Evolutionary conservation across 2,113 vertebrate species (phyloP), one percentile per base, ranked within the genome.

Genomic region (Helogale parvula): DNA sequence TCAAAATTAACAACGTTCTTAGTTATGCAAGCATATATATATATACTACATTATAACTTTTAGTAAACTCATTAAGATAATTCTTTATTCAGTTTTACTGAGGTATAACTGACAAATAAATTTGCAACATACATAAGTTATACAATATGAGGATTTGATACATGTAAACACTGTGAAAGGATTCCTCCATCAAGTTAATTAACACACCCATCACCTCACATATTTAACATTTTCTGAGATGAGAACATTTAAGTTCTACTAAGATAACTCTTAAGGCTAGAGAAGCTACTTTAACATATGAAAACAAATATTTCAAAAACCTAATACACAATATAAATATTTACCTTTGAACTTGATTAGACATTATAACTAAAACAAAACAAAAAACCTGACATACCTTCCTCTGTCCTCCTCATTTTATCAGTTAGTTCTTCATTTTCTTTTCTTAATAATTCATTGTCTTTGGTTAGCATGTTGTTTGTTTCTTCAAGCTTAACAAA

Each of bases 381-480:
- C 12, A 35, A 90, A 19, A 94, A 74, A 87, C 5, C 9, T 7
- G 0, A 84, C 90, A 77, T 99, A 99, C 99, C 99, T 99, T 99
- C 99, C 19, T 99, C 99, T 94, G 99, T 98, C 96, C 97, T 98
- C 85, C 88, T 98, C 35, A 99, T 97, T 97, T 99, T 99, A 97
- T 99, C 99, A 83, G 79, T 99, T 77, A 99, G 96, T 15, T 99
- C 99, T 1, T 99, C 90, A 98, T 99, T 99, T 98, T 99, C 99
- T 98, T 99, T 99, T 97, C 99, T 99, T 98, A 99, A 98, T 98
- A 98, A 99, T 98, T 99, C 99, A 96, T 99, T 99, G 89, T 99
- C 99, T 99, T 99, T 99, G 99, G 99, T 99, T 98, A 99, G 99
- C 45, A 99, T 99, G 98, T 98, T 99, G 97, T 99, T 99, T 41